Evolutionary conservation across 2,113 vertebrate genomes (phyloP).

Genomic region (Bambusicola thoracicus): DNA sequence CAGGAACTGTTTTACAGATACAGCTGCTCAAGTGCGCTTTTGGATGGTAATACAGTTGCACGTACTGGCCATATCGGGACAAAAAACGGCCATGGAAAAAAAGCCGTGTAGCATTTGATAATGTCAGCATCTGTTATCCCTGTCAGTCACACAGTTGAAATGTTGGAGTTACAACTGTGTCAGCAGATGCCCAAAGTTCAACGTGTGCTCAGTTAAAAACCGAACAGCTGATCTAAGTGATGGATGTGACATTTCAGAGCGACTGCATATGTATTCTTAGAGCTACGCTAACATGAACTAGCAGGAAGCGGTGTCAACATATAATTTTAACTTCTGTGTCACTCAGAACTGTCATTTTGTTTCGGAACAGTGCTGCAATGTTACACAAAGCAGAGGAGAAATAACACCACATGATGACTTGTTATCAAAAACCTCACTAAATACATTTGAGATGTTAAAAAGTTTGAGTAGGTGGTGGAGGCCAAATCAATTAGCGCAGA

Average conservation of each 20-base stretch:
- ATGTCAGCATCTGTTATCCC: slow-evolving; percentile 98
- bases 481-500: not conserved
- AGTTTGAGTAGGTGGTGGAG: not conserved
- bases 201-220: slow-evolving; percentile 78
- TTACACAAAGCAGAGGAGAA: slow-evolving; percentile 6
- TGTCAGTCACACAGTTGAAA: slow-evolving; percentile 91
- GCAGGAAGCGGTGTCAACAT: slow-evolving; percentile 63
- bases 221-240: slow-evolving; percentile 84
- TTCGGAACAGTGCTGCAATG: slow-evolving; percentile 31
- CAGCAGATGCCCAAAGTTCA: slow-evolving; percentile 87
- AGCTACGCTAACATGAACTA: slow-evolving; percentile 70
- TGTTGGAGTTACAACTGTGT: slow-evolving; percentile 85
- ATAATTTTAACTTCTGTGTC: slow-evolving; percentile 70
- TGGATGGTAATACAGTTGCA: slow-evolving; percentile 85
- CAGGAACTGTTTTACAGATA: slow-evolving; percentile 78
- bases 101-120: slow-evolving; percentile 91
- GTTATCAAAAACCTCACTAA: slow-evolving; percentile 33
- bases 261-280: slow-evolving; percentile 76
- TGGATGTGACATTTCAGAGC: slow-evolving; percentile 82
- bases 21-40: slow-evolving; percentile 84
- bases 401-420: not conserved
- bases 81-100: slow-evolving; percentile 85
- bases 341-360: slow-evolving; percentile 55
- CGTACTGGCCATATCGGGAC: slow-evolving; percentile 96
- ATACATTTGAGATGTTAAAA: not conserved